Percentiles rank a stretch among this genome's conserved stretches.
These are phyloP conservation scores for Lottia gigantea DNA, from an alignment of 2,888 invertebrate genomes.

Conservation along the genomic window DNA sequence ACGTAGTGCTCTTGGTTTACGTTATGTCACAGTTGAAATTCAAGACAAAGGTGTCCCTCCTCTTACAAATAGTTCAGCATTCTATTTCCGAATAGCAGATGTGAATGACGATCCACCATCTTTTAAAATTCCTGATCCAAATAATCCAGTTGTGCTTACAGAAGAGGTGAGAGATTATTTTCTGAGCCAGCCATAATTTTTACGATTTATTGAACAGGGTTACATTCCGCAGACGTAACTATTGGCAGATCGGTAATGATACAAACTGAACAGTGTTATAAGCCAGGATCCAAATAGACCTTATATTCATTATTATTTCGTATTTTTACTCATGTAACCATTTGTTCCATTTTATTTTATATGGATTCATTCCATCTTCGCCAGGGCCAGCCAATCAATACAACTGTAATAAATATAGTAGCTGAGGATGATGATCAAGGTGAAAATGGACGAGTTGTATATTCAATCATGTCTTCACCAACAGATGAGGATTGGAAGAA, in stretches of 20 bases:
- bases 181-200: too few species aligned
- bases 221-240: too few species aligned
- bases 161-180: constrained; percentile 24
- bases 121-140: constrained; percentile 31
- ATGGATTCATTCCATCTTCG: neutral
- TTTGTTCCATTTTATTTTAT: too few species aligned
- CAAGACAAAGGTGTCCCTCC: constrained; percentile 42
- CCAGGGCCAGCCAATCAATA: constrained; percentile 49
- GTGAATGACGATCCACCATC: constrained; percentile 89
- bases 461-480: constrained; percentile 78
- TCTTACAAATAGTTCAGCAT: constrained; percentile 25
- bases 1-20: constrained; percentile 76
- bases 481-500: constrained; percentile 77
- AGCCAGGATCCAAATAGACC: too few species aligned
- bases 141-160: constrained; percentile 28
- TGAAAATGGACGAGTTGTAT: constrained; percentile 88
- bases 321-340: too few species aligned
- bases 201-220: too few species aligned
- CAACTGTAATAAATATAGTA: constrained; percentile 71
- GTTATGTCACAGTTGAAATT: constrained; percentile 46
- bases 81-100: constrained; percentile 81
- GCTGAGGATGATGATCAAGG: constrained; percentile 86
- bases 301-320: too few species aligned
- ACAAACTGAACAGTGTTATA: too few species aligned
- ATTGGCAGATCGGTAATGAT: too few species aligned